Evolutionary conservation across 1,140 invertebrate species (phyloP).

Genomic region (Tyrophagus putrescentiae): DNA sequence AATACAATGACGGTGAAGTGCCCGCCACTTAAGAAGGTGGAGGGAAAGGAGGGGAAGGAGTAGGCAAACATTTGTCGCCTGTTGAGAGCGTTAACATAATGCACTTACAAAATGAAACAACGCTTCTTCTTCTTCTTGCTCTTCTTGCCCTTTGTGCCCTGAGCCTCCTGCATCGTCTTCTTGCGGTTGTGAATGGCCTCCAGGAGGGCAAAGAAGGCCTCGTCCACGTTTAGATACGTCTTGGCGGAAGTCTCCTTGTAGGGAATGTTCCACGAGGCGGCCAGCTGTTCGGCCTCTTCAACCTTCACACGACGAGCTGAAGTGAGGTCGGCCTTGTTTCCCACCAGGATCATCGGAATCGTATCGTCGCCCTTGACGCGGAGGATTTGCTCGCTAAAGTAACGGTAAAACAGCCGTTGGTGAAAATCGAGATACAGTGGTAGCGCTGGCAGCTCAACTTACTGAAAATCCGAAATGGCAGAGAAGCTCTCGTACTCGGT

Average conservation of each 20-base stretch:
- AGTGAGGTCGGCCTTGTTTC: conserved; percentile 36
- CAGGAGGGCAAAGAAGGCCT: conserved; percentile 41
- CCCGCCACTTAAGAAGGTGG: no score
- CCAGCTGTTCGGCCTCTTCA: conserved; percentile 20
- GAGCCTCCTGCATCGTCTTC: conserved; percentile 30
- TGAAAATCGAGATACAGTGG: background rate
- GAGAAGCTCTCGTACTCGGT: conserved; percentile 35
- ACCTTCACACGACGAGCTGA: conserved; percentile 32
- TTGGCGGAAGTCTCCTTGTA: conserved; percentile 28
- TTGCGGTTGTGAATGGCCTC: conserved; percentile 38
- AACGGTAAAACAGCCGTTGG: background rate
- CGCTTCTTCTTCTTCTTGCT: conserved; percentile 15
- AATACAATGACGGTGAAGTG: no score
- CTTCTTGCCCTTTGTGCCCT: background rate
- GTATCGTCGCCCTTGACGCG: conserved; percentile 32
- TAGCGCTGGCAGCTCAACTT: background rate
- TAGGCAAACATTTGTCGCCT: no score
- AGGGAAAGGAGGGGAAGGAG: no score
- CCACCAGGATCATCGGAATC: conserved; percentile 35
- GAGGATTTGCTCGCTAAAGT: conserved; percentile 34
- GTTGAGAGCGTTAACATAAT: no score
- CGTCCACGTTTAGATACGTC: conserved; percentile 26
- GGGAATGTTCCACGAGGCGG: conserved; percentile 20
- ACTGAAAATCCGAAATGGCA: conserved; percentile 26
- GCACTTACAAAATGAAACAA: conserved; percentile 2